Conservation (phyloP, 2,797 vertebrate genomes). For the Micropoecilia bifurca region DNA sequence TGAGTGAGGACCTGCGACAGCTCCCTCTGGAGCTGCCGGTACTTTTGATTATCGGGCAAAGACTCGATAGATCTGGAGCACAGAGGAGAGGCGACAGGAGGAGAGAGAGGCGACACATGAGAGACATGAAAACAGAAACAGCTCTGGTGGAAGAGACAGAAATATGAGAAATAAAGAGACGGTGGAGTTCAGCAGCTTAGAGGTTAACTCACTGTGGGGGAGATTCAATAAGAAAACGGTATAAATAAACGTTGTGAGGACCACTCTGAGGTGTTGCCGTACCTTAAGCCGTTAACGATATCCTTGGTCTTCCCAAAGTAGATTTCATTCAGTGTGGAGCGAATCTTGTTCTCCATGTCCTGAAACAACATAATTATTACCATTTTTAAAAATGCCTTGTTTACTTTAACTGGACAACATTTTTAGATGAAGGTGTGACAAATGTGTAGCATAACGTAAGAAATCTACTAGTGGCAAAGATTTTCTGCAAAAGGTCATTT, state of each 20-base stretch:
- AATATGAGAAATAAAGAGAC: conserved; percentile 4
- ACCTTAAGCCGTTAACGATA: conserved; percentile 98
- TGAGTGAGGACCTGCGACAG: conserved; percentile 99
- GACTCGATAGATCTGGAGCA: conserved; percentile 96
- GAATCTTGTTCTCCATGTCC: conserved; percentile 99
- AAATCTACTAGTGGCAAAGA: neutral
- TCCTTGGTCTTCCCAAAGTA: conserved; percentile 99
- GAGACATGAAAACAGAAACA: conserved; percentile 5
- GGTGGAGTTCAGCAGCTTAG: neutral
- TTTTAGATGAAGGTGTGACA: neutral
- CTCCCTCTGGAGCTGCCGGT: conserved; percentile 98
- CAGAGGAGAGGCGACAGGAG: conserved; percentile 57
- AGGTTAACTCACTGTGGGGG: neutral
- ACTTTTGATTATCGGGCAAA: conserved; percentile 99
- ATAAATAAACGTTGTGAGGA: neutral
- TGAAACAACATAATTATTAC: conserved; percentile 55
- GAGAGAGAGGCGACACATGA: conserved; percentile 33
- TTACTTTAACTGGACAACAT: neutral
- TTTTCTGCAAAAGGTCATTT: neutral
- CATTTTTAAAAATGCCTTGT: neutral
- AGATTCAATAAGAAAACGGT: neutral
- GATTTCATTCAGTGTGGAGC: conserved; percentile 99
- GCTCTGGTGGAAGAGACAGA: neutral
- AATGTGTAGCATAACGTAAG: neutral
- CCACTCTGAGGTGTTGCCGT: conserved; percentile 29